Conservation (phyloP, 2,113 vertebrate genomes). For the Pseudorhombus dupliciocellatus region DNA sequence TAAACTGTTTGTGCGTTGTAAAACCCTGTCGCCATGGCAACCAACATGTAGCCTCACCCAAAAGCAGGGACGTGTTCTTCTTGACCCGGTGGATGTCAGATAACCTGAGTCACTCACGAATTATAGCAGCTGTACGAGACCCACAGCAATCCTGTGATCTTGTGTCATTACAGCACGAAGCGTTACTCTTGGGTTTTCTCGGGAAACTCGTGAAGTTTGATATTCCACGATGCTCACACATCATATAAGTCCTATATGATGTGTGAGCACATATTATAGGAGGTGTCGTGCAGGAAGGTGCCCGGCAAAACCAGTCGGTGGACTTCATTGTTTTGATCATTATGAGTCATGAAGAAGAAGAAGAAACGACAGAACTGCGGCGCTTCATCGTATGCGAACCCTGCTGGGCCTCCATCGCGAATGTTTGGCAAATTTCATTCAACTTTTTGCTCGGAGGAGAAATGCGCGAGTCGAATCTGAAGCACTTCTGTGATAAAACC, state of each 20-base stretch:
- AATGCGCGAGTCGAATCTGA: background rate
- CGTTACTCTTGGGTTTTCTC: too few species aligned
- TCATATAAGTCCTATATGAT: too few species aligned
- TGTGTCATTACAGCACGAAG: too few species aligned
- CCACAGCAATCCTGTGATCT: too few species aligned
- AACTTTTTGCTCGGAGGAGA: background rate
- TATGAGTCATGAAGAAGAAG: background rate
- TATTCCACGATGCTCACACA: conserved; percentile 3
- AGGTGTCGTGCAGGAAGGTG: background rate
- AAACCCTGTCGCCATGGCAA: background rate
- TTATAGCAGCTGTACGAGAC: background rate
- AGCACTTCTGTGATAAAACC: background rate
- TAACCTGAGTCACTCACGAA: background rate
- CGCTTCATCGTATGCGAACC: background rate
- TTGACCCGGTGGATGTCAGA: background rate
- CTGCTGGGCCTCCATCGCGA: background rate
- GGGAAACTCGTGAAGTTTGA: background rate
- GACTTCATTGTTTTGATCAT: background rate
- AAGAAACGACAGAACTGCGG: background rate
- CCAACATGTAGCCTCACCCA: background rate
- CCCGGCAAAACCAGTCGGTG: too few species aligned
- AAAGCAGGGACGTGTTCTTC: background rate
- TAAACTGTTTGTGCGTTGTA: background rate
- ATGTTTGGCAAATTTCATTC: too few species aligned
- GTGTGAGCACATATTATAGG: too few species aligned